Evolutionary conservation across 2,113 vertebrate species (phyloP).

Genomic region (Edolisoma coerulescens): DNA sequence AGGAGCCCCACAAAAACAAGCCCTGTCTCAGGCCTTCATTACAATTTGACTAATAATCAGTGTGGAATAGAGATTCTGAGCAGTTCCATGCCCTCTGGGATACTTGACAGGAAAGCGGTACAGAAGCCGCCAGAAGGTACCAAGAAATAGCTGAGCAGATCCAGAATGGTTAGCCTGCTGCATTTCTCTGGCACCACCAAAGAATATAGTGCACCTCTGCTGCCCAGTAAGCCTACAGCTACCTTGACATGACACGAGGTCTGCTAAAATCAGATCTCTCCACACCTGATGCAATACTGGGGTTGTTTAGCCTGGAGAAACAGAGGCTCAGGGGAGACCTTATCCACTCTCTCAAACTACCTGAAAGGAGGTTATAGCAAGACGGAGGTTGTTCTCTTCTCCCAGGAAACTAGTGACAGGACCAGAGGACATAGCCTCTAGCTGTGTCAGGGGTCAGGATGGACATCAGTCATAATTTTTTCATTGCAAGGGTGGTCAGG

Average conservation of each 20-base stretch:
- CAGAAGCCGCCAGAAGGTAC: not conserved
- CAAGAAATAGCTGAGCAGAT: not conserved
- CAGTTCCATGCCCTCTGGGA: not conserved
- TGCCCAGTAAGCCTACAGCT: not conserved
- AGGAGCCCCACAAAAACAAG: not conserved
- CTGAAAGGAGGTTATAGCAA: not conserved
- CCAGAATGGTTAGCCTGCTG: not conserved
- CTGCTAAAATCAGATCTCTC: not conserved
- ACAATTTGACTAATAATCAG: not conserved
- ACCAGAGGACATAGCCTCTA: not conserved
- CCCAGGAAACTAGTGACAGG: not conserved
- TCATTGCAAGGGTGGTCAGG: not conserved
- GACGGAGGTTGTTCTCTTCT: not conserved
- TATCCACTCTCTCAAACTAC: not conserved
- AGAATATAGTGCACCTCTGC: not conserved
- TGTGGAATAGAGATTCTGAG: not conserved
- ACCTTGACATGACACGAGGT: not conserved
- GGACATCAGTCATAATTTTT: not conserved
- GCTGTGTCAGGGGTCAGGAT: not conserved
- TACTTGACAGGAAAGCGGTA: not conserved
- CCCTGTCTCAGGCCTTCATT: not conserved
- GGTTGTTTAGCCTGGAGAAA: not conserved
- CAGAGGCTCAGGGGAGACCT: not conserved
- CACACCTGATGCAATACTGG: not conserved
- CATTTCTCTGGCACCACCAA: fast-evolving